These are phyloP conservation scores for Pimephales promelas DNA, from an alignment of 2,113 vertebrate species.

Conservation along the genomic window DNA sequence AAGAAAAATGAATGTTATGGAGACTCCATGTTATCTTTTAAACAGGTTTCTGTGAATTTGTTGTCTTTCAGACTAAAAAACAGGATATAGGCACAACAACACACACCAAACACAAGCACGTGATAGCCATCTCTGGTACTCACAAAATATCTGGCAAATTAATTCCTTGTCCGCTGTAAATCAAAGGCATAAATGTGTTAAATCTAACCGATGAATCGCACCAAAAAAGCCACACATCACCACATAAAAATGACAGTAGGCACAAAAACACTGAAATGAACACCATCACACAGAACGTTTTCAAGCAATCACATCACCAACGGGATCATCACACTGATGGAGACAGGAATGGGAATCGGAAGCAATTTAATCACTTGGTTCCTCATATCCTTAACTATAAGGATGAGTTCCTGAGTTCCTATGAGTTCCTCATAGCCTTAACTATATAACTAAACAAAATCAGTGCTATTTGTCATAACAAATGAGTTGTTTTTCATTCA, in stretches of 20 bases:
- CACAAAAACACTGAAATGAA: constrained; percentile 2
- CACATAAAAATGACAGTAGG: neutral
- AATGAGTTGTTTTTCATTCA: neutral
- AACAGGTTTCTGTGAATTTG: neutral
- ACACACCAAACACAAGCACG: constrained; percentile 2
- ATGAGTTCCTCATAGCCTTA: too few species aligned
- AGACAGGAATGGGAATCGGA: neutral
- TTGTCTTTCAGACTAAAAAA: neutral
- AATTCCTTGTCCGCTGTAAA: constrained; percentile 68
- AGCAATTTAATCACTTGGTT: neutral
- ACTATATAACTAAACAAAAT: neutral
- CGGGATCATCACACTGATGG: neutral
- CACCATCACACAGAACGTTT: neutral
- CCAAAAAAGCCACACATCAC: neutral
- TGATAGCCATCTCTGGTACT: constrained; percentile 54
- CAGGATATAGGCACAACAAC: neutral
- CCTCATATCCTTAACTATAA: too few species aligned
- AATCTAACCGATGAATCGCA: neutral
- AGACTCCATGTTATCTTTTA: constrained; percentile 9
- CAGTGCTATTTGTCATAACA: neutral
- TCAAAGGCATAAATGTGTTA: constrained; percentile 44
- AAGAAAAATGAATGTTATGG: constrained; percentile 30
- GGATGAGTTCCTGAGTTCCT: too few species aligned
- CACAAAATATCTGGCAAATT: constrained; percentile 70
- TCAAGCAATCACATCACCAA: constrained; percentile 10